These are phyloP conservation scores for Plumapathes pennacea DNA, from an alignment of 92 coral and sea anemone species.

Conservation along the genomic window DNA sequence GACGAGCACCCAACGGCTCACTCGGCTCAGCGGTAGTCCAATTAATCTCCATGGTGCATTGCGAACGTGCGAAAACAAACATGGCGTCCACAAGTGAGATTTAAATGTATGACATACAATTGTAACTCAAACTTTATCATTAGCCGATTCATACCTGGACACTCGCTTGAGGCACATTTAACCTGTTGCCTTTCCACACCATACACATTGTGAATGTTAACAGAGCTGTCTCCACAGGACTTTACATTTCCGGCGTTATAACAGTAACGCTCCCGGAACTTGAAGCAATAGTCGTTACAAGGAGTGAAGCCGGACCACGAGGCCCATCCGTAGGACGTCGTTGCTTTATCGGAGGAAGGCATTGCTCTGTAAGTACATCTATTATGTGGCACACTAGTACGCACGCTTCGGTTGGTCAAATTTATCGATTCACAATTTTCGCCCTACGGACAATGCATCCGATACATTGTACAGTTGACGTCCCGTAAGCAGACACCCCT, in stretches of 20 bases:
- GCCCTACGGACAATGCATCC: no score
- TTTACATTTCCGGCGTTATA: conserved; percentile 54
- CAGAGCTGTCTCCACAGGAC: conserved; percentile 65
- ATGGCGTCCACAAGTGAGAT: no score
- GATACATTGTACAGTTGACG: no score
- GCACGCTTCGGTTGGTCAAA: no score
- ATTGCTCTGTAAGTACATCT: not conserved
- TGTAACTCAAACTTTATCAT: not conserved
- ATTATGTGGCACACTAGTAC: not conserved
- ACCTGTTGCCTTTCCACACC: conserved; percentile 65
- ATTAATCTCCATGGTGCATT: no score
- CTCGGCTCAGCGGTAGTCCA: no score
- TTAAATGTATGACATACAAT: no score
- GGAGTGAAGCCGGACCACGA: conserved; percentile 82
- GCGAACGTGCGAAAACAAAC: no score
- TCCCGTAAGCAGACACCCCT: no score
- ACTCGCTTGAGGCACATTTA: conserved; percentile 56
- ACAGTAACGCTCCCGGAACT: conserved; percentile 68
- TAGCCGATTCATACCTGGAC: conserved; percentile 53
- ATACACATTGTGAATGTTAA: no score
- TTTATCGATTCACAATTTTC: no score
- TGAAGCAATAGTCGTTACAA: conserved; percentile 65
- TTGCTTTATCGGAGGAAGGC: conserved; percentile 5
- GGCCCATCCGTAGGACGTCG: conserved; percentile 64
- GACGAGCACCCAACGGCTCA: no score